Evolutionary conservation across 2,888 invertebrate genomes (phyloP).

Genomic region (Zaprionus obscuricornis): DNA sequence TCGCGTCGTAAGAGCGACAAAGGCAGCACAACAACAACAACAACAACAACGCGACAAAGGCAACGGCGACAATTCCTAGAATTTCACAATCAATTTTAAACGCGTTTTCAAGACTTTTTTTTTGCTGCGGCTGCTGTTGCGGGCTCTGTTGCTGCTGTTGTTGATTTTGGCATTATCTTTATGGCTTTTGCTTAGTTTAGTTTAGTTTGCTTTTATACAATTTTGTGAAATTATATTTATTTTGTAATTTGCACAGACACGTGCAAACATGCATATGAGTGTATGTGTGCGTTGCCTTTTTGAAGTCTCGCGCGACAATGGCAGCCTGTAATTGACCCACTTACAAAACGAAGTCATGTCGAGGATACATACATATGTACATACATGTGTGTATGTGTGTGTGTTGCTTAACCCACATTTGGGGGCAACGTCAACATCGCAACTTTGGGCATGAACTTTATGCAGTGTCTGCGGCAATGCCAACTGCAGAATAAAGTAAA

Average conservation of each 20-base stretch:
- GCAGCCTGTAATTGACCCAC: slow-evolving; percentile 75
- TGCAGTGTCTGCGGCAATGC: slow-evolving; percentile 54
- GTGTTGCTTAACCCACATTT: too few species aligned
- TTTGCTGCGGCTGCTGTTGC: slow-evolving; percentile 12
- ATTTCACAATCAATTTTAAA: slow-evolving; percentile 69
- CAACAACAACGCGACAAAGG: slow-evolving; percentile 13
- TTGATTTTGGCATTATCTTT: too few species aligned
- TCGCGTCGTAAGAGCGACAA: neutral
- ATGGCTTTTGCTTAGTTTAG: too few species aligned
- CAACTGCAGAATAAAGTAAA: slow-evolving; percentile 37
- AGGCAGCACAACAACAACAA: neutral
- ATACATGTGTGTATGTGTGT: slow-evolving; percentile 13
- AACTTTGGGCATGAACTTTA: slow-evolving; percentile 49
- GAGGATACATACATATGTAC: slow-evolving; percentile 32
- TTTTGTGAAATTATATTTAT: slow-evolving; percentile 75
- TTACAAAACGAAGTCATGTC: slow-evolving; percentile 38
- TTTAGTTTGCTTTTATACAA: slow-evolving; percentile 44
- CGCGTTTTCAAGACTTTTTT: slow-evolving; percentile 44
- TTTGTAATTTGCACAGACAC: slow-evolving; percentile 52
- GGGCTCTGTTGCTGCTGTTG: slow-evolving; percentile 14
- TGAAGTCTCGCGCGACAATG: slow-evolving; percentile 58
- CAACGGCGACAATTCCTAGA: slow-evolving; percentile 48
- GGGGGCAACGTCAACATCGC: slow-evolving; percentile 18
- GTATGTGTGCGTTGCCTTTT: slow-evolving; percentile 19
- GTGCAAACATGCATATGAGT: slow-evolving; percentile 8